Evolutionary conservation across 1,140 invertebrate species (phyloP).

Genomic region (Mylabris phalerata): DNA sequence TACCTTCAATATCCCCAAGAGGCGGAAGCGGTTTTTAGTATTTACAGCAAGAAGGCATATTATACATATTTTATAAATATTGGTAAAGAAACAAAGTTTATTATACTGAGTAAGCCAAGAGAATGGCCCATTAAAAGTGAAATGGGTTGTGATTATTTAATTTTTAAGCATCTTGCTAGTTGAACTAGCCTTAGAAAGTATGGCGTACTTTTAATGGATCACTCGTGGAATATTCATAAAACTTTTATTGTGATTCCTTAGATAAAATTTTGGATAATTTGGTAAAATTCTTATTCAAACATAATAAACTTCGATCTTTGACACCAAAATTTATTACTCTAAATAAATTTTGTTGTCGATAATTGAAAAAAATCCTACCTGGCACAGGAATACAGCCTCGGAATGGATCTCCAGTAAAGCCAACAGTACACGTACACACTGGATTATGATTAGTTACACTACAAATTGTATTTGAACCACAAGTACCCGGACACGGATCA

Average conservation of each 20-base stretch:
- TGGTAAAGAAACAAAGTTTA: no score
- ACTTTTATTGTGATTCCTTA: no score
- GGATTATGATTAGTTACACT: conserved; percentile 74
- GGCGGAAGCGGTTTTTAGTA: conserved; percentile 62
- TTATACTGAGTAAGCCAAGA: conserved; percentile 18
- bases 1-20: conserved; percentile 40
- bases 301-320: not conserved
- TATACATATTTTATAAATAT: no score
- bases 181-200: no score
- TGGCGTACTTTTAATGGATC: no score
- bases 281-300: not conserved
- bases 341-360: conserved; percentile 4
- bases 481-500: conserved; percentile 80
- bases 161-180: no score
- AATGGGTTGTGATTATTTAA: no score
- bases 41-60: conserved; percentile 35
- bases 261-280: not conserved
- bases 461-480: conserved; percentile 76
- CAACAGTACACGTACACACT: conserved; percentile 69
- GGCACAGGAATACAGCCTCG: conserved; percentile 58
- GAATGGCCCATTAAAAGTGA: not conserved
- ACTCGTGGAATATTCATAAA: no score
- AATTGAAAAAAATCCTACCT: conserved; percentile 47
- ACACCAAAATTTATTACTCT: not conserved
- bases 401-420: conserved; percentile 78